Evolutionary conservation across 2,113 vertebrate genomes (phyloP).

Genomic region (Platichthys flesus): DNA sequence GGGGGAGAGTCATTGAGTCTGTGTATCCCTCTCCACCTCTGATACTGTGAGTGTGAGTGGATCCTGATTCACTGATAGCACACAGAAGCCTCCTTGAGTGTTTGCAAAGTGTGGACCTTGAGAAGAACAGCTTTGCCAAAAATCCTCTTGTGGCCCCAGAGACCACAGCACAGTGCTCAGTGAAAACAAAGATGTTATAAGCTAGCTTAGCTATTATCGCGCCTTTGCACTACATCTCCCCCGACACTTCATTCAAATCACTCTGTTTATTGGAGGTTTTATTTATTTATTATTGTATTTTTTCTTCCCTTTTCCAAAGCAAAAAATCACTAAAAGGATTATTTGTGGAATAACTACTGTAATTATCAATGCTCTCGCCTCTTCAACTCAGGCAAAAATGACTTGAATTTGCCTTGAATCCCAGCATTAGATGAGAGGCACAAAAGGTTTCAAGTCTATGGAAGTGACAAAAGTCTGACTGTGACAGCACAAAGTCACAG

Average conservation of each 20-base stretch:
- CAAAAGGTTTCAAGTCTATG: slow-evolving; percentile 41
- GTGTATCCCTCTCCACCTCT: slow-evolving; percentile 60
- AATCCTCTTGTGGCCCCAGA: slow-evolving; percentile 78
- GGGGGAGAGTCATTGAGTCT: slow-evolving; percentile 55
- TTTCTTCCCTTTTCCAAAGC: slow-evolving; percentile 67
- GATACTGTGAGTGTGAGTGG: slow-evolving; percentile 29
- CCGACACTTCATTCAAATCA: slow-evolving; percentile 93
- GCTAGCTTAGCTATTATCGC: slow-evolving; percentile 86
- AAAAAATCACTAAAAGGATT: slow-evolving; percentile 96
- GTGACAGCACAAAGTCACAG: background rate
- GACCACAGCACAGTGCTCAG: slow-evolving; percentile 75
- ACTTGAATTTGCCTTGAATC: slow-evolving; percentile 66
- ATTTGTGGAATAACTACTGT: slow-evolving; percentile 89
- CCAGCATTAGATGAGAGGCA: slow-evolving; percentile 56
- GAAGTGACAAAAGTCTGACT: slow-evolving; percentile 59
- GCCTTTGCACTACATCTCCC: slow-evolving; percentile 86
- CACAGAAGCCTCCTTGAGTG: slow-evolving; percentile 64
- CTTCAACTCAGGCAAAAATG: slow-evolving; percentile 60
- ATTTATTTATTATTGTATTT: slow-evolving; percentile 81
- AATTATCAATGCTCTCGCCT: slow-evolving; percentile 76
- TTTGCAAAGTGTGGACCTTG: slow-evolving; percentile 75
- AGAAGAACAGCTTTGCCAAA: slow-evolving; percentile 79
- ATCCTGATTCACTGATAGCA: slow-evolving; percentile 72
- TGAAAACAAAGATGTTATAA: slow-evolving; percentile 87
- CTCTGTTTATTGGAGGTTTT: slow-evolving; percentile 79